These are phyloP conservation scores for Agrotis ipsilon DNA, from an alignment of 2,888 invertebrate genomes.

Conservation along the genomic window DNA sequence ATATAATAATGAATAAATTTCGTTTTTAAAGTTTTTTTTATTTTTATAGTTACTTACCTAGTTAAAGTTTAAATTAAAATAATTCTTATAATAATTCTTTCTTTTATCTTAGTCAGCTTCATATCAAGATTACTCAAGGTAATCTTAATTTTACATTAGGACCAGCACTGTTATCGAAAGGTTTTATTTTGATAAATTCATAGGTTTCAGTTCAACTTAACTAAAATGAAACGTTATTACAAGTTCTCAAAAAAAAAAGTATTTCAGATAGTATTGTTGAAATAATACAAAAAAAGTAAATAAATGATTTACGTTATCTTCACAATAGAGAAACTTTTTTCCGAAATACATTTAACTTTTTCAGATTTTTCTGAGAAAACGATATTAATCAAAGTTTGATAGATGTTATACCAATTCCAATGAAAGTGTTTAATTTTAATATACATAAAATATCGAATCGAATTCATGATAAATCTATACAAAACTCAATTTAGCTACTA, in stretches of 20 bases:
- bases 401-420: conserved; percentile 14
- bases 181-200: conserved; percentile 23
- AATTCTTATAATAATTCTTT: no score
- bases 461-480: not conserved
- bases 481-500: not conserved
- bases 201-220: conserved; percentile 27
- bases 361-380: conserved; percentile 31
- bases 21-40: not conserved
- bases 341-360: conserved; percentile 38
- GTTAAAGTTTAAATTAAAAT: conserved; percentile 1
- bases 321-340: conserved; percentile 39
- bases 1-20: not conserved
- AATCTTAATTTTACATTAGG: conserved; percentile 13
- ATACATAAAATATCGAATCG: not conserved
- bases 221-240: conserved; percentile 43
- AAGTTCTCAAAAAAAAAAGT: conserved; percentile 54
- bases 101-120: not conserved
- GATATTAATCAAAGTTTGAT: conserved; percentile 37
- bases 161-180: conserved; percentile 1
- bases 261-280: conserved; percentile 46
- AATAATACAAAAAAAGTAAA: conserved; percentile 48
- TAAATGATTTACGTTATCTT: conserved; percentile 40
- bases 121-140: conserved; percentile 1
- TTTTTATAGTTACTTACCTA: not conserved
- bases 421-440: not conserved